Conservation (phyloP, 2,888 invertebrate genomes). For the Drosophila subquinaria region DNA sequence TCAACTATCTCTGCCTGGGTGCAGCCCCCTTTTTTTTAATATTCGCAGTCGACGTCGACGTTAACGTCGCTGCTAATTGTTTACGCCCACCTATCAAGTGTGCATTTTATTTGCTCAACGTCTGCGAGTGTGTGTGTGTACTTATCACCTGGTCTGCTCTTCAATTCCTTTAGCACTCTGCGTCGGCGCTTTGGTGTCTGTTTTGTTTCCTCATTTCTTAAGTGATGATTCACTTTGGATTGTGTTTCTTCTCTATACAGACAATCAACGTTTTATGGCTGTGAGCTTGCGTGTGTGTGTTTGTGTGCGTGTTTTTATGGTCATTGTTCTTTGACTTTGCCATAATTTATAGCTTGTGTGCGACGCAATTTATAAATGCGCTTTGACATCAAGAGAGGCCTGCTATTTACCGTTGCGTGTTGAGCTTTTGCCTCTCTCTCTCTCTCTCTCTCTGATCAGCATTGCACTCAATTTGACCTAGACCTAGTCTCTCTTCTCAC, state of each 20-base stretch:
- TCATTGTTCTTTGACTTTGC: constrained; percentile 56
- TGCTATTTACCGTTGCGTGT: constrained; percentile 46
- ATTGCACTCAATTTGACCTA: constrained; percentile 40
- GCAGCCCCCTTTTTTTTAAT: constrained; percentile 47
- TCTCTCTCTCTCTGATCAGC: constrained; percentile 36
- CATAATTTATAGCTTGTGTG: constrained; percentile 48
- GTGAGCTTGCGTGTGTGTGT: neutral
- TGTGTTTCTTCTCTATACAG: constrained; percentile 25
- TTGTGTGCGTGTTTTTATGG: constrained; percentile 25
- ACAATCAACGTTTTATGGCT: constrained; percentile 38
- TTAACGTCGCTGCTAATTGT: constrained; percentile 62
- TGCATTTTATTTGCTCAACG: constrained; percentile 41
- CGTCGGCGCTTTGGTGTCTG: constrained; percentile 49
- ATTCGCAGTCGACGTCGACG: constrained; percentile 21
- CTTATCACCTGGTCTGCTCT: constrained; percentile 38
- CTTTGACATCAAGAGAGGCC: constrained; percentile 30
- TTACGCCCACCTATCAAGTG: constrained; percentile 69
- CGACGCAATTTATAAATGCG: constrained; percentile 41
- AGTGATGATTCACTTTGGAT: constrained; percentile 75
- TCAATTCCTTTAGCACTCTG: constrained; percentile 36
- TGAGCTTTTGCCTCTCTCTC: constrained; percentile 1
- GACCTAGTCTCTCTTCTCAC: constrained; percentile 39
- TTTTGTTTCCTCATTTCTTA: constrained; percentile 62
- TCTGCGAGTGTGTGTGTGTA: constrained; percentile 17
- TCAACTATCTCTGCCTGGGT: constrained; percentile 52